Base-by-base conservation (phyloP, 2,113 vertebrate species). In the Stomatorhinus ivindoensis region DNA sequence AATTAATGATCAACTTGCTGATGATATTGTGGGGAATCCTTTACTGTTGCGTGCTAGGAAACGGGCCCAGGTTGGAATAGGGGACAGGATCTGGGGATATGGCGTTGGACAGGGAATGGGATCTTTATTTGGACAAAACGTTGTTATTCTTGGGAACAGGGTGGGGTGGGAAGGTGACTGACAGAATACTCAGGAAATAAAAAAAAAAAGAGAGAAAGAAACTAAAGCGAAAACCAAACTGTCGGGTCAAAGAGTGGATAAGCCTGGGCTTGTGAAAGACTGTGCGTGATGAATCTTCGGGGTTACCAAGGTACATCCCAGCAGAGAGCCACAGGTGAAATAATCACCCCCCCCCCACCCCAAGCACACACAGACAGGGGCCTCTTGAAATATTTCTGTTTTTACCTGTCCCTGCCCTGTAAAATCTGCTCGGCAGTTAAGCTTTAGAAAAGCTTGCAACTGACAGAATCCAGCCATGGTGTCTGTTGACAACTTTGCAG, bases 401-500 rank as follows among this genome's bases (percentile, higher is more conserved):
- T 13, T 69, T 88, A 65, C 89, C 47, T 39, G 86, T 90, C 73
- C 48, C 24, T 87, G 89, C 76, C 47, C 31, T 82, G 42, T 44
- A 82, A 82, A 42, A 82, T 44, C 42, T 19, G 5, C 39, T 82
- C 8, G 35, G 39, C 76, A 82, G 35, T 76, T 76, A 76, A 76
- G 35, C n/a, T 27, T 76, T 76, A 39, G 69, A 76, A 76, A 17
- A 58, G 55, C 27, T 27, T 82, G 76, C 21, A 44, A 42, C 76
- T 39, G 35, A 44, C 9, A 82, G 31, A 9, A 44, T 82, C 31
- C 15, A 82, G 42, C 39, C 42, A 44, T 24, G 44, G 15, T 42
- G 76, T 82, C 31, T 82, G 80, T 47, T 84, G 39, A 24, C 44
- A 84, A 11, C 24, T 47, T 44, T 47, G 82, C 42, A 10, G 24